A percentile compares a stretch with the other conserved stretches of the same genome.
These are phyloP conservation scores for Fistularia tabacaria DNA, from an alignment of 2,797 vertebrate species.

Conservation along the genomic window DNA sequence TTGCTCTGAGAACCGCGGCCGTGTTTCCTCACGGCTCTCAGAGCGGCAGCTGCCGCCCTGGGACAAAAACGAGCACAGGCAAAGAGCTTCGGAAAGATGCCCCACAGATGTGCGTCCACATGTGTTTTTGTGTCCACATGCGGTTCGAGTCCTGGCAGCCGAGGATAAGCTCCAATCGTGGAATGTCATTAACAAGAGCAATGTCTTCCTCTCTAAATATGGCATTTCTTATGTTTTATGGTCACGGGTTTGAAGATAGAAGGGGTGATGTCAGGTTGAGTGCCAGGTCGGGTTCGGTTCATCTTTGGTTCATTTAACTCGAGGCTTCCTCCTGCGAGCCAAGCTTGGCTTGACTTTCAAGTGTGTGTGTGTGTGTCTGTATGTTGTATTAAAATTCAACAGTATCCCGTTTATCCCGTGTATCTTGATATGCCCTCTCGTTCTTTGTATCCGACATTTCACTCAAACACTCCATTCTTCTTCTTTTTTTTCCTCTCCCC, in stretches of 20 bases:
- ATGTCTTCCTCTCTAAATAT: slow-evolving; percentile 43
- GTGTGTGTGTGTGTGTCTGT: slow-evolving; percentile 28
- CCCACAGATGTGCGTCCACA: slow-evolving; percentile 50
- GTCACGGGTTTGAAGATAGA: slow-evolving; percentile 32
- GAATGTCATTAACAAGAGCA: slow-evolving; percentile 56
- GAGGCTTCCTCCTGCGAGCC: slow-evolving; percentile 30
- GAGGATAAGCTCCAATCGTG: slow-evolving; percentile 38
- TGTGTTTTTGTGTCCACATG: slow-evolving; percentile 41
- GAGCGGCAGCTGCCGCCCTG: slow-evolving; percentile 15
- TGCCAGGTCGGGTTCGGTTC: slow-evolving; percentile 14
- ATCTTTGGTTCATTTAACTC: slow-evolving; percentile 29
- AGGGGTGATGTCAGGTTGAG: slow-evolving; percentile 30
- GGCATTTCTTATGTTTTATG: slow-evolving; percentile 42
- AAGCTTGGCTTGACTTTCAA: slow-evolving; percentile 4
- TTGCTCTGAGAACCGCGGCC: neutral
- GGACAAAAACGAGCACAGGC: slow-evolving; percentile 24
- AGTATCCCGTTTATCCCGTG: slow-evolving; percentile 27
- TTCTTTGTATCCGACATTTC: neutral
- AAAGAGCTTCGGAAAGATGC: slow-evolving; percentile 20
- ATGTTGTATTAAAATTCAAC: slow-evolving; percentile 42
- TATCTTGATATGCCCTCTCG: slow-evolving; percentile 27
- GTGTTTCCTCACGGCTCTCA: neutral
- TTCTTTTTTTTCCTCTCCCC: slow-evolving; percentile 12
- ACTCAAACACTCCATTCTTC: slow-evolving; percentile 12
- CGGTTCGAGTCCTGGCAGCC: slow-evolving; percentile 20